Evolutionary conservation across 2,797 vertebrate species (phyloP), one percentile per base, ranked within the genome.

Genomic region (Micropoecilia bifurca): DNA sequence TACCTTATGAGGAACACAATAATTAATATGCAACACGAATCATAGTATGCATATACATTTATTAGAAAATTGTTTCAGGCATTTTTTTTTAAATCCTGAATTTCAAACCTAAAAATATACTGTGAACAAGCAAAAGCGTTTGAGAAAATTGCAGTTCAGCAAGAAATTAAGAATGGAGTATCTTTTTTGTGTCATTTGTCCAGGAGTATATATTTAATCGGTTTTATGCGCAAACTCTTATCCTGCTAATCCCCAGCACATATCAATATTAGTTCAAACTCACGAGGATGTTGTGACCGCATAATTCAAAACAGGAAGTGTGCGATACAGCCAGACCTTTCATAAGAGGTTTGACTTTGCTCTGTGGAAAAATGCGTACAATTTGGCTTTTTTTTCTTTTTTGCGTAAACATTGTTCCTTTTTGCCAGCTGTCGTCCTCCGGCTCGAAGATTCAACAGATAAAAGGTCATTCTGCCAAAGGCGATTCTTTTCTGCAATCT

Each of bases 401-500:
- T 41, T 6, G 66, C n/a, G 20, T 22, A 25, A 5, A 12, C 20
- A 2, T 25, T 41, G 6, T 81, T 85, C 20, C 41, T 76, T 83
- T 79, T 79, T 47, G 76, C 25, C 73, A 80, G 74, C 25, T 47
- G 53, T 43, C 83, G 80, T 86, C 82, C 66, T 72, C 0, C 63
- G 77, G 82, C 71, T 68, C 72, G 63, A 87, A 71, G 86, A 89
- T 87, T 80, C 76, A 76, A 57, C 77, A 74, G 63, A 85, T 85
- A 85, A 89, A 83, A 79, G 75, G n/a, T 83, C 66, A 84, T 79
- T 76, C 82, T 59, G 87, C 89, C 83, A 90, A 77, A 87, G 88
- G 89, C 88, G 22, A 78, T 87, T 82, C 90, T 74, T 81, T 61
- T 61, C 57, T 57, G 39, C 47, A 82, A 46, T 85, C 78, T 85